Evolutionary conservation across 2,888 invertebrate species (phyloP), one percentile per base, ranked within the genome.

Genomic region (Pristionchus arcanus): DNA sequence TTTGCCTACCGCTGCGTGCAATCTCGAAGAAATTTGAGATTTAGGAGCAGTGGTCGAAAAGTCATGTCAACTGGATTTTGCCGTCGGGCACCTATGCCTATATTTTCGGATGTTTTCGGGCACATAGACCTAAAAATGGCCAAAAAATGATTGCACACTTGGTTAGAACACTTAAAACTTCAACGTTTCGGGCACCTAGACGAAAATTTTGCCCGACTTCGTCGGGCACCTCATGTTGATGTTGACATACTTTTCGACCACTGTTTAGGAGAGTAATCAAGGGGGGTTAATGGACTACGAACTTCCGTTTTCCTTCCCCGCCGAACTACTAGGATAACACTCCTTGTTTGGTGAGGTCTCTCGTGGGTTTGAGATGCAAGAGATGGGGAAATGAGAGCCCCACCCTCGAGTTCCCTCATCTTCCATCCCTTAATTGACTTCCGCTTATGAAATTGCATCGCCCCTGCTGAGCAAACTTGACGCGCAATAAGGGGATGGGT

Each of bases 361-460:
- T 37, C 25, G 13, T 19, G 11, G 25, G 42, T 77, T 42, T 4
- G 68, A 68, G 68, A 68, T 9, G 31, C 68, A 16, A 31, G 68
- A 16, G 68, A 68, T 4, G 13, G 28, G 16, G 34, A 68, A 31
- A 31, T 31, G 42, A 49, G 42, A 49, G 42, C 42, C 42, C 42
- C 42, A 63, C 25, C 15, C 21, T 25, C 16, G n/a, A 77, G 42
- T 21, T 25, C 42, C 34, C 34, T 37, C 74, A 42, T 77, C 25
- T 19, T 42, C 74, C 74, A 16, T 31, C 37, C 74, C 74, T 74
- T 81, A 53, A 81, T 81, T 81, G 81, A 81, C 81, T 53, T 81
- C 81, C 81, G 49, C 53, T 81, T 81, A 53, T 81, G 49, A 53
- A 81, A 81, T 81, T 81, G 28, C 81, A 81, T 53, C 49, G 49